phyloP scores from a whole-genome alignment of 2,888 invertebrate genomes.

The Limnephilus lunatus region DNA sequence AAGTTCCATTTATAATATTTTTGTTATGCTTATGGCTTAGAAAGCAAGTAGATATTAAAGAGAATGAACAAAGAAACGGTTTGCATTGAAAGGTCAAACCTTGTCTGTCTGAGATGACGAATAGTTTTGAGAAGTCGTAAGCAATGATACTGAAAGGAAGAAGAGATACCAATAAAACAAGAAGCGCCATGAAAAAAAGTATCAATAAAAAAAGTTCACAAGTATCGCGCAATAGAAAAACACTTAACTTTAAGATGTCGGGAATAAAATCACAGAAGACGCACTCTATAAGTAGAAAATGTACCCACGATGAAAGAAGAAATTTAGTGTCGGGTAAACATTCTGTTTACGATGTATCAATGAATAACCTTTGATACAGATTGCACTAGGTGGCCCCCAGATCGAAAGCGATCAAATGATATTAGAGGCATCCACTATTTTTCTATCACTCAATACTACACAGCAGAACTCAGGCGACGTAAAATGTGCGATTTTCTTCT shows the following conservation, averaged over 20 bases:
- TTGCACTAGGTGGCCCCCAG: background rate
- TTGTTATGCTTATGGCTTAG: too few relatives aligned
- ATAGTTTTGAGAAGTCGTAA: background rate
- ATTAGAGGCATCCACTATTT: background rate
- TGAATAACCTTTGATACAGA: background rate
- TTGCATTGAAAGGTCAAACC: too few relatives aligned
- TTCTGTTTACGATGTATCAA: background rate
- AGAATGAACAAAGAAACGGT: too few relatives aligned
- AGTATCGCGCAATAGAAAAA: background rate
- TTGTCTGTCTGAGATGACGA: background rate
- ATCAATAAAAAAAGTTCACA: background rate
- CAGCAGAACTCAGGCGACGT: too few relatives aligned
- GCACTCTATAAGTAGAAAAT: background rate
- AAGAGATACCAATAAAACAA: background rate
- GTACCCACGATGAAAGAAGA: background rate
- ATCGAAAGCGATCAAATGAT: too few relatives aligned
- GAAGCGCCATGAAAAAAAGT: background rate
- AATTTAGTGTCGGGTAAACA: background rate
- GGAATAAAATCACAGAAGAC: background rate
- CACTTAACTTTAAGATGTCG: background rate
- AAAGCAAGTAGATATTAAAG: too few relatives aligned
- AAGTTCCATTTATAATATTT: too few relatives aligned
- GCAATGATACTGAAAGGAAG: background rate
- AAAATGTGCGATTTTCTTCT: too few relatives aligned
- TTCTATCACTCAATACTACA: too few relatives aligned